Conservation (phyloP, 2,888 invertebrate species). For the Epinotia demarniana region DNA sequence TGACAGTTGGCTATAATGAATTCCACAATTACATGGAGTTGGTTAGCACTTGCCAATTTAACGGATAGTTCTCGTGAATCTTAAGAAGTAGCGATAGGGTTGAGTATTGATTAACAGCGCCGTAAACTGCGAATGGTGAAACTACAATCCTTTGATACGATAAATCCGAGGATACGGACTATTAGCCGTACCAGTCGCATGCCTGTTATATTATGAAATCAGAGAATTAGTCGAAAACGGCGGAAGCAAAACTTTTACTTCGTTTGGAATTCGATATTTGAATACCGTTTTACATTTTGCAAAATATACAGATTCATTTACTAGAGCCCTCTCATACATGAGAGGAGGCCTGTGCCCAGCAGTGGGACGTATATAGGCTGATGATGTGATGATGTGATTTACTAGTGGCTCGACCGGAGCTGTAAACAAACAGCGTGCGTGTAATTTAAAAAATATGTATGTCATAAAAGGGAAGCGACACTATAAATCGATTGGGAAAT, state of each 20-base stretch:
- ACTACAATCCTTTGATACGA: slow-evolving; percentile 57
- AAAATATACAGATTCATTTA: neutral
- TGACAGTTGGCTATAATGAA: slow-evolving; percentile 61
- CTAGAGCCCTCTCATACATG: no score
- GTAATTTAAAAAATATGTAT: no score
- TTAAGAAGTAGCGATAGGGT: slow-evolving; percentile 1
- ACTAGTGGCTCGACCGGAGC: no score
- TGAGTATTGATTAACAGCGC: slow-evolving; percentile 10
- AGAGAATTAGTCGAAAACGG: slow-evolving; percentile 47
- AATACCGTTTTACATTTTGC: neutral
- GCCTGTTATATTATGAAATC: slow-evolving; percentile 57
- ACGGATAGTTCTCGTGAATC: slow-evolving; percentile 13
- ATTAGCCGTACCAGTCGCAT: slow-evolving; percentile 59
- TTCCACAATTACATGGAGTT: slow-evolving; percentile 59
- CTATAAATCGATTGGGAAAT: no score
- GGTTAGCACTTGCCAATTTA: slow-evolving; percentile 46
- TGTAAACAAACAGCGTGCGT: no score
- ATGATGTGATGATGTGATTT: no score
- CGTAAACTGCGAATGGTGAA: slow-evolving; percentile 46
- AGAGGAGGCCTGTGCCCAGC: no score
- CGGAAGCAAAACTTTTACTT: slow-evolving; percentile 29
- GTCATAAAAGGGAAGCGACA: no score
- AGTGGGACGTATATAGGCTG: no score
- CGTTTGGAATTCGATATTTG: slow-evolving; percentile 5
- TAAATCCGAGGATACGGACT: slow-evolving; percentile 62